Evolutionary conservation across 1,140 invertebrate genomes (phyloP).

Genomic region (Megalopta genalis): DNA sequence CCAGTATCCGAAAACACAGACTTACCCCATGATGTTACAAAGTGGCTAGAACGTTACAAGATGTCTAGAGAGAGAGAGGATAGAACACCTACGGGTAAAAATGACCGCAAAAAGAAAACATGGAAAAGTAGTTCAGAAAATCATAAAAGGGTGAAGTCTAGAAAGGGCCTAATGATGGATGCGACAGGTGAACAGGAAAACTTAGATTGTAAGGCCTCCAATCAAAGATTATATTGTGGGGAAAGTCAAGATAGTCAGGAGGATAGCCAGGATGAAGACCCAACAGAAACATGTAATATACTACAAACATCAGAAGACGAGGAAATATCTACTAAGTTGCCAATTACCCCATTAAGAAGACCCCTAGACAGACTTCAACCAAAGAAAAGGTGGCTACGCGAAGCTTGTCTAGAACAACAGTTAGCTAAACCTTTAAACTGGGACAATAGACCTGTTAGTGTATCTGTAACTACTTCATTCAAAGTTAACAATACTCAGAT

Average conservation of each 20-base stretch:
- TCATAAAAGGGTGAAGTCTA: constrained; percentile 72
- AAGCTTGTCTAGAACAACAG: constrained; percentile 81
- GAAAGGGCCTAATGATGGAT: constrained; percentile 78
- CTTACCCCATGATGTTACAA: constrained; percentile 81
- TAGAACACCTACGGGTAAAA: constrained; percentile 77
- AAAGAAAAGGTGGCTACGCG: constrained; percentile 84
- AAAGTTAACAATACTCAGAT: constrained; percentile 45
- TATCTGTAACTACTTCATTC: constrained; percentile 3
- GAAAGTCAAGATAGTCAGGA: constrained; percentile 72
- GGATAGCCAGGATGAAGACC: constrained; percentile 78
- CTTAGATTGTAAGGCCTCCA: constrained; percentile 67
- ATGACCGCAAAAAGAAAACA: constrained; percentile 74
- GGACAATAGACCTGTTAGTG: constrained; percentile 69
- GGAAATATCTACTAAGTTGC: constrained; percentile 65
- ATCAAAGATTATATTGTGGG: constrained; percentile 69
- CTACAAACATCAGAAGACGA: constrained; percentile 75
- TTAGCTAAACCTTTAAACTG: constrained; percentile 77
- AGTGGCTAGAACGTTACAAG: constrained; percentile 82
- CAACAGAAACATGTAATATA: constrained; percentile 66
- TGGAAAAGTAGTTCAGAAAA: constrained; percentile 73
- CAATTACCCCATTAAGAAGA: constrained; percentile 70
- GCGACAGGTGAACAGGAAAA: constrained; percentile 75
- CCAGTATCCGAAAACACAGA: constrained; percentile 80
- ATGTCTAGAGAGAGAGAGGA: constrained; percentile 78
- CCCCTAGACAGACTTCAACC: constrained; percentile 80